phyloP scores from a whole-genome alignment of 2,888 invertebrate species.

The Pachymerium ferrugineum region DNA sequence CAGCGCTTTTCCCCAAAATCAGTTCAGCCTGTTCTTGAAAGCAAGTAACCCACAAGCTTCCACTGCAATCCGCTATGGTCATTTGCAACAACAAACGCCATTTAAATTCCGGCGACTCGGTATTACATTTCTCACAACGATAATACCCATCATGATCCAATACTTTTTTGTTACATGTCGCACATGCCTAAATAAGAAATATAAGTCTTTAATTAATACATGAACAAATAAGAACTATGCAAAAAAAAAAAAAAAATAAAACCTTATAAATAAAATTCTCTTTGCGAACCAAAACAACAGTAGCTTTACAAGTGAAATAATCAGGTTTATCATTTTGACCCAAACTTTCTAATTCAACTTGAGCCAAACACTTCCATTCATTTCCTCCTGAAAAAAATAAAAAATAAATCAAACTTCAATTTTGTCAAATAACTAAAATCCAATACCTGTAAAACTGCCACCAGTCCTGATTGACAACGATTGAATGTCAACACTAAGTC shows the following conservation, averaged over 20 bases:
- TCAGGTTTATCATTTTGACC: constrained; percentile 64
- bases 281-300: constrained; percentile 67
- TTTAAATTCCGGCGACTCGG: constrained; percentile 75
- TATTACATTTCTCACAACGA: constrained; percentile 91
- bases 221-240: not conserved
- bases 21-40: constrained; percentile 80
- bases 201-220: not conserved
- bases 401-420: not conserved
- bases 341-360: constrained; percentile 64
- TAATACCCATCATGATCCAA: constrained; percentile 82
- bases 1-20: constrained; percentile 63
- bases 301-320: constrained; percentile 72
- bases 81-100: constrained; percentile 77
- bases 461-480: constrained; percentile 52
- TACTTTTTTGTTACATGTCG: constrained; percentile 92
- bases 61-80: constrained; percentile 79
- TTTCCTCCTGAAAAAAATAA: constrained; percentile 46
- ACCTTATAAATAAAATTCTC: constrained; percentile 81
- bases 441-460: constrained; percentile 36
- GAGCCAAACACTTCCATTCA: constrained; percentile 70
- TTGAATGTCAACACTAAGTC: constrained; percentile 57
- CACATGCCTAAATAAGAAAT: constrained; percentile 61
- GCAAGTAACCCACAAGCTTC: constrained; percentile 81
- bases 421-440: not conserved
- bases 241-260: not conserved